Percentiles rank a stretch among this genome's conserved stretches.
Conservation (phyloP, 64 coral and sea anemone genomes). For the Acropora yongei region DNA sequence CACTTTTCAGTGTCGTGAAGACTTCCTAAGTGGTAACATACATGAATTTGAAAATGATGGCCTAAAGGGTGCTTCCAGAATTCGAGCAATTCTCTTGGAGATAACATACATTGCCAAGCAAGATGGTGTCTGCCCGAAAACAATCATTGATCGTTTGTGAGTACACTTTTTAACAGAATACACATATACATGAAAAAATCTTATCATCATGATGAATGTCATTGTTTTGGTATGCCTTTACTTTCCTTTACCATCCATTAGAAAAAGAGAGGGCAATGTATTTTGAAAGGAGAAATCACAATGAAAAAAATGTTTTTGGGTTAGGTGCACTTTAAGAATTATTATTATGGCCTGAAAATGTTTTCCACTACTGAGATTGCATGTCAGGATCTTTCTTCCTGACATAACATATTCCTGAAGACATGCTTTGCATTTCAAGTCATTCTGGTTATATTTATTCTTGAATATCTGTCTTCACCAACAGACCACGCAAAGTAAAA, state of each 20-base stretch:
- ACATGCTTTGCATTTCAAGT: not conserved
- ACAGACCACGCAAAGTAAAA: conserved; percentile 33
- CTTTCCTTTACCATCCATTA: no score
- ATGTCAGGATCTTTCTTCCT: no score
- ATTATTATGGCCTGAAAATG: no score
- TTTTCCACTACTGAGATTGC: no score
- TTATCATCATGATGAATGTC: no score
- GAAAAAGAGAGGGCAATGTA: no score
- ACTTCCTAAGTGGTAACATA: conserved; percentile 64
- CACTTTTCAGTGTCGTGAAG: conserved; percentile 64
- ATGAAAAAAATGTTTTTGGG: no score
- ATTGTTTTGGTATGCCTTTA: no score
- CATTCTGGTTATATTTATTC: not conserved
- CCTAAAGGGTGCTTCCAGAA: not conserved
- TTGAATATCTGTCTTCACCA: not conserved
- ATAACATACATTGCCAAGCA: conserved; percentile 61
- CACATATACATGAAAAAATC: not conserved
- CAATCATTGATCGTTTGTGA: conserved; percentile 65
- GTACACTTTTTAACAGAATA: not conserved
- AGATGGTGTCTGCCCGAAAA: conserved; percentile 17
- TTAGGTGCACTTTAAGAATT: no score
- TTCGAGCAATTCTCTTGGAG: conserved; percentile 55
- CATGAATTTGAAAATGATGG: conserved; percentile 59
- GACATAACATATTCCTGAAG: not conserved
- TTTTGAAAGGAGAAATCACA: no score